Conservation (phyloP, 2,888 invertebrate species). For the Alentia gelatinosa region DNA sequence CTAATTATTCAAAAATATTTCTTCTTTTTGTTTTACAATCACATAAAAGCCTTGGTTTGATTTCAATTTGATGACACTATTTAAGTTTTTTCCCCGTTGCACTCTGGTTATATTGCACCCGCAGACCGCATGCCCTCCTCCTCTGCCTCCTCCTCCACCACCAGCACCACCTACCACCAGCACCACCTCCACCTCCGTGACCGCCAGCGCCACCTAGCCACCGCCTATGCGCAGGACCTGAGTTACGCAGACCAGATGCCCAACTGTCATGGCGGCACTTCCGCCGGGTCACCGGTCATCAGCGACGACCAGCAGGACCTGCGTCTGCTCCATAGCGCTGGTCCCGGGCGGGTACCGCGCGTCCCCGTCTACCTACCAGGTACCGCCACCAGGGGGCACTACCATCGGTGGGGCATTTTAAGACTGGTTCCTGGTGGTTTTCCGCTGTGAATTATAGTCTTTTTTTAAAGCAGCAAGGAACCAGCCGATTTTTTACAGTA, state of each 20-base stretch:
- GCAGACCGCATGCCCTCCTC: conserved; percentile 35
- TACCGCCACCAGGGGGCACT: background rate
- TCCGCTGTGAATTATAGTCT: no score
- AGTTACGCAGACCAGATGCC: background rate
- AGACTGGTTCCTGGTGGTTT: no score
- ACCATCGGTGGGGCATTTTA: no score
- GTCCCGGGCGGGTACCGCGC: background rate
- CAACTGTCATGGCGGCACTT: background rate
- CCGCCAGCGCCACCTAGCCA: conserved; percentile 12
- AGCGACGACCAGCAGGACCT: conserved; percentile 21
- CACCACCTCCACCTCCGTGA: conserved; percentile 24
- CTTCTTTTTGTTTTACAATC: no score
- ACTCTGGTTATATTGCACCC: conserved; percentile 18
- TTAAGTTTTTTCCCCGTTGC: background rate
- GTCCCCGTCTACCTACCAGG: conserved; percentile 33
- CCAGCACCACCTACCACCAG: background rate
- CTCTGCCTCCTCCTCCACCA: conserved; percentile 42
- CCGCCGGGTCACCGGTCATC: background rate
- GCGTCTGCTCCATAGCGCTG: background rate
- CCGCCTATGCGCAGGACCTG: background rate
- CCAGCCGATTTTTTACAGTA: no score
- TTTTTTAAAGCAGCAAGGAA: no score
- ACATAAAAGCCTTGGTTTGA: background rate
- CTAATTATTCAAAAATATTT: no score
- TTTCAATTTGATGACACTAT: background rate